These are phyloP conservation scores for Megalops cyprinoides DNA, from an alignment of 2,797 vertebrate genomes.

Conservation along the genomic window DNA sequence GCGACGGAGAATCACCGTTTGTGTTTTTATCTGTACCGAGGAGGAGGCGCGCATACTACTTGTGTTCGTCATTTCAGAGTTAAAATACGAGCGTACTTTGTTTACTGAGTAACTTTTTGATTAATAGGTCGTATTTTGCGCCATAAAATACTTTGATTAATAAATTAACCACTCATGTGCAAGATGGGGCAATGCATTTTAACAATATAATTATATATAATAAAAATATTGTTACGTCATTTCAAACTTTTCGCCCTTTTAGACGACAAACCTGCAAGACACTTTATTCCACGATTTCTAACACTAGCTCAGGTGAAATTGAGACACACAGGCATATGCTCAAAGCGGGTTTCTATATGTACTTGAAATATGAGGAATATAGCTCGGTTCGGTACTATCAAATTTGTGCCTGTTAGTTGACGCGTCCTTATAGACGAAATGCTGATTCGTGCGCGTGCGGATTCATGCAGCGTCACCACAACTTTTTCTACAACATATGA, in stretches of 20 bases:
- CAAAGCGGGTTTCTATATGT: neutral
- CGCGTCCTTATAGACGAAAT: neutral
- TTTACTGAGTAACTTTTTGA: too few relatives aligned
- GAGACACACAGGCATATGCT: neutral
- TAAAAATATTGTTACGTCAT: neutral
- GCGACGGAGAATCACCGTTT: neutral
- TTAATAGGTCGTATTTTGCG: neutral
- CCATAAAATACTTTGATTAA: neutral
- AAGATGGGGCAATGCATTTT: too few relatives aligned
- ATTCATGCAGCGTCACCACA: too few relatives aligned
- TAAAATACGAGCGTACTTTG: too few relatives aligned
- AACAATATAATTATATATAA: too few relatives aligned
- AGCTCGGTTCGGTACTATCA: neutral
- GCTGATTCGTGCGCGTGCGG: neutral
- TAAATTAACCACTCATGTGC: too few relatives aligned
- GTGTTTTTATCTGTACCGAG: neutral
- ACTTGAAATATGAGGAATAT: neutral
- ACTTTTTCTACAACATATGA: too few relatives aligned
- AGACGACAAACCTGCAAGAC: neutral
- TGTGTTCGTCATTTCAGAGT: too few relatives aligned
- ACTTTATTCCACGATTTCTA: neutral
- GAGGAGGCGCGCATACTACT: neutral
- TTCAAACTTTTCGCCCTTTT: neutral
- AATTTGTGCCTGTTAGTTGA: neutral
- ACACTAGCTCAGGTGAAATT: neutral